These are phyloP conservation scores for Baronia brevicornis DNA, from an alignment of 2,888 invertebrate genomes.

Conservation along the genomic window DNA sequence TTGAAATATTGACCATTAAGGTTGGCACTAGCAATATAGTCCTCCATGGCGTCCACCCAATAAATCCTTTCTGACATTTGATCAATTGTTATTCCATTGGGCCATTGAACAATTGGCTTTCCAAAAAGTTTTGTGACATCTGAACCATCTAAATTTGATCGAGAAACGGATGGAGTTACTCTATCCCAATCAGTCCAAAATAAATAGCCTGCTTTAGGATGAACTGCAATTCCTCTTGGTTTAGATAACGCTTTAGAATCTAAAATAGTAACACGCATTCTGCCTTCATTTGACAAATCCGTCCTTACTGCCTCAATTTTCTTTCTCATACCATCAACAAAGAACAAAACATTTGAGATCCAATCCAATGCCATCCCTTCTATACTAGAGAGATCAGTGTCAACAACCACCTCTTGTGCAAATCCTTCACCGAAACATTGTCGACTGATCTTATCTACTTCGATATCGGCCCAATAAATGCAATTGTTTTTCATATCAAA, in stretches of 20 bases:
- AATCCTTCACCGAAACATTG: constrained; percentile 84
- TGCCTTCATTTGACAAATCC: constrained; percentile 71
- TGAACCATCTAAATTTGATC: constrained; percentile 87
- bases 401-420: constrained; percentile 81
- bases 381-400: constrained; percentile 84
- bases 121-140: constrained; percentile 79
- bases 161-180: constrained; percentile 83
- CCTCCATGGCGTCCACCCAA: constrained; percentile 90
- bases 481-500: constrained; percentile 90
- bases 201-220: constrained; percentile 84
- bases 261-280: constrained; percentile 86
- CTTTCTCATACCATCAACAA: constrained; percentile 86
- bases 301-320: constrained; percentile 89
- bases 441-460: constrained; percentile 84
- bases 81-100: constrained; percentile 91
- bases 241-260: constrained; percentile 79
- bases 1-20: constrained; percentile 81
- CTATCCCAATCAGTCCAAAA: constrained; percentile 94
- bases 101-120: constrained; percentile 84
- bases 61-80: constrained; percentile 87
- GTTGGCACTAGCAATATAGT: constrained; percentile 87
- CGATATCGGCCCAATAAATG: constrained; percentile 92
- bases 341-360: constrained; percentile 90
- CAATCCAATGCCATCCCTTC: constrained; percentile 94
- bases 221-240: constrained; percentile 88